These are phyloP conservation scores for Elephantulus edwardii DNA, from an alignment of 2,113 vertebrate genomes.

Conservation along the genomic window DNA sequence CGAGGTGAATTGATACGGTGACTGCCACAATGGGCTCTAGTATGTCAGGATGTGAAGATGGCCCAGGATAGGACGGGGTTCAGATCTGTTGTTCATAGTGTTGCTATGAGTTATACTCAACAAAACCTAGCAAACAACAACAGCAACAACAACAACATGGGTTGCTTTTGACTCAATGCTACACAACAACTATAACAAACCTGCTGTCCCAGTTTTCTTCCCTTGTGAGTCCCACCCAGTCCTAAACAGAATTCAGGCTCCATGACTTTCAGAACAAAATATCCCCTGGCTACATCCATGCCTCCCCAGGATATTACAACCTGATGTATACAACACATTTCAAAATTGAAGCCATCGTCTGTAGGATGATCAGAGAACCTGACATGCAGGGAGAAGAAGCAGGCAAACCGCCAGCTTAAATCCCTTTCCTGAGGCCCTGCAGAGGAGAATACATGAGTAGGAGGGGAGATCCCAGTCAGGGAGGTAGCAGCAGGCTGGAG, in stretches of 20 bases:
- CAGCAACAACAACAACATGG: too few species aligned
- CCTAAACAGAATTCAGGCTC: neutral
- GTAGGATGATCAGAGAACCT: slow-evolving; percentile 45
- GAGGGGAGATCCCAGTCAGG: slow-evolving; percentile 16
- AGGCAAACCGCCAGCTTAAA: slow-evolving; percentile 36
- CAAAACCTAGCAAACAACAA: too few species aligned
- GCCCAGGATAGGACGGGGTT: too few species aligned
- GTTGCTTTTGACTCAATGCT: too few species aligned
- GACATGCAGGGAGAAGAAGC: neutral
- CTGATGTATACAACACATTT: neutral
- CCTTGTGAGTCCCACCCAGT: too few species aligned
- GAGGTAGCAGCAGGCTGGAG: neutral
- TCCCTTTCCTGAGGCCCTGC: slow-evolving; percentile 46
- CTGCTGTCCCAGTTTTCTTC: neutral
- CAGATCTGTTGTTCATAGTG: too few species aligned
- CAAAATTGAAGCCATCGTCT: neutral
- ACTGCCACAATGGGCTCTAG: too few species aligned
- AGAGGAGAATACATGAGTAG: neutral
- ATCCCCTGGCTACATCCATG: neutral
- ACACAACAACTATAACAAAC: too few species aligned
- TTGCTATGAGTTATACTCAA: too few species aligned
- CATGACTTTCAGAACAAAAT: neutral
- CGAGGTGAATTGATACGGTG: too few species aligned
- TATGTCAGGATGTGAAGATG: too few species aligned
- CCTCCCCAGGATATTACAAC: neutral